Conservation (phyloP, 1,140 invertebrate species). For the Aethina tumida region DNA sequence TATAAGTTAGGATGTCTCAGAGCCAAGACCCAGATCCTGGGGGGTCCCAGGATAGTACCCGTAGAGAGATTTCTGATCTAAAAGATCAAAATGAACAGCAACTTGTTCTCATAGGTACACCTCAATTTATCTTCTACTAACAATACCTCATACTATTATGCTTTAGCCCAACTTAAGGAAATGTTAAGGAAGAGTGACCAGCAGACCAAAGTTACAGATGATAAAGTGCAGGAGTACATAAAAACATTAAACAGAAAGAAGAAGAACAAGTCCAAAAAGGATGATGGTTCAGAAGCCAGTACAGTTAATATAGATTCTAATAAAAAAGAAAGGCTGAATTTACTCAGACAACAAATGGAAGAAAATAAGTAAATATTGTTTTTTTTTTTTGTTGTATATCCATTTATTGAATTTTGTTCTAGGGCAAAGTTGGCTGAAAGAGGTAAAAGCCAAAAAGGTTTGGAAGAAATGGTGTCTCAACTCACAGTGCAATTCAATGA, state of each 20-base stretch:
- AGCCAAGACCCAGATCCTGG: slow-evolving; percentile 29
- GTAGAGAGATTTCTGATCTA: slow-evolving; percentile 27
- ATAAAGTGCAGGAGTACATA: slow-evolving; percentile 33
- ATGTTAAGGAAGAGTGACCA: slow-evolving; percentile 33
- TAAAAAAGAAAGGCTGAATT: slow-evolving; percentile 39
- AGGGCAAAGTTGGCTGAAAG: slow-evolving; percentile 37
- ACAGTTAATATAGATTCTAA: slow-evolving; percentile 25
- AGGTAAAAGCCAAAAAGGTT: slow-evolving; percentile 35
- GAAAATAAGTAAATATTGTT: slow-evolving; percentile 34
- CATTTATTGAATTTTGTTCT: slow-evolving; percentile 11
- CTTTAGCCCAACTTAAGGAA: slow-evolving; percentile 34
- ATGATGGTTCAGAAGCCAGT: slow-evolving; percentile 13
- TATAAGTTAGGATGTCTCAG: slow-evolving; percentile 25
- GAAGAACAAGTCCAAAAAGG: slow-evolving; percentile 28
- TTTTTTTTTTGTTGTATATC: slow-evolving; percentile 3
- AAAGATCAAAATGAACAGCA: slow-evolving; percentile 35
- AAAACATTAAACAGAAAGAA: slow-evolving; percentile 30
- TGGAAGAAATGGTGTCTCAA: slow-evolving; percentile 38
- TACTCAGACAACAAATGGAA: slow-evolving; percentile 41
- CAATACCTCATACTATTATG: too few species aligned
- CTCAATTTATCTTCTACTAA: too few species aligned
- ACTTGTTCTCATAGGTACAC: slow-evolving; percentile 30
- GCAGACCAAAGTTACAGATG: slow-evolving; percentile 30
- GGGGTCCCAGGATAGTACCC: slow-evolving; percentile 11
- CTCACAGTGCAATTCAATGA: slow-evolving; percentile 38